Percentiles rank a stretch among this genome's conserved stretches.
Evolutionary conservation across 2,113 vertebrate genomes (phyloP).

Genomic region (Cygnus atratus): DNA sequence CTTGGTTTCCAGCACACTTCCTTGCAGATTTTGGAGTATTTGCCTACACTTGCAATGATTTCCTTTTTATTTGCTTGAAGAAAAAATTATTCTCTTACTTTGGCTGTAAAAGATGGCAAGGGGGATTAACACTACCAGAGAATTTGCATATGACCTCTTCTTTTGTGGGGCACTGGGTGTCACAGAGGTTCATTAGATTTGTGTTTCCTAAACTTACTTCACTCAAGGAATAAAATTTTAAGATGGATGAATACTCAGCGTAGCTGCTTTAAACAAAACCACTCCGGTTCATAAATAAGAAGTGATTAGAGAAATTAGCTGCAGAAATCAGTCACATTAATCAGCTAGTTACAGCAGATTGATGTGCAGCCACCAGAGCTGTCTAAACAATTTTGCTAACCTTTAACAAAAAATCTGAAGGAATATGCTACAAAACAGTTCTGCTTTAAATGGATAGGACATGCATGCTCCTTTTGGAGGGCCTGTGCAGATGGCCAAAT

Average conservation of each 20-base stretch:
- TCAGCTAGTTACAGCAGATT: constrained; percentile 60
- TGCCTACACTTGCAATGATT: neutral
- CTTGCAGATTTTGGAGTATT: neutral
- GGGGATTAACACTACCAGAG: neutral
- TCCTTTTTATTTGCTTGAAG: neutral
- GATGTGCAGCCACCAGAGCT: constrained; percentile 60
- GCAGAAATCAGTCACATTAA: constrained; percentile 68
- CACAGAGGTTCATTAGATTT: constrained; percentile 8
- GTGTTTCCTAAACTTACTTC: constrained; percentile 32
- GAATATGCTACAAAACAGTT: neutral
- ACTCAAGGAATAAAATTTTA: constrained; percentile 8
- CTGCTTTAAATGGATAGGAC: neutral
- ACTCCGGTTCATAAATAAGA: constrained; percentile 55
- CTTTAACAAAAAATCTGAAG: constrained; percentile 69
- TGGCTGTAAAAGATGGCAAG: constrained; percentile 1
- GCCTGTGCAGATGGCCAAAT: neutral
- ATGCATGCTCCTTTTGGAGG: neutral
- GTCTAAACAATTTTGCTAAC: constrained; percentile 77
- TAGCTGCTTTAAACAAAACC: constrained; percentile 62
- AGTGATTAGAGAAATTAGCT: constrained; percentile 68
- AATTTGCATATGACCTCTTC: neutral
- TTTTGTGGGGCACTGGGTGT: neutral
- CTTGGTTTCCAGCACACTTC: neutral
- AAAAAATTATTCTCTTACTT: neutral
- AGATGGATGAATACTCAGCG: constrained; percentile 52